Evolutionary conservation across 2,797 vertebrate species (phyloP).

Genomic region (Macrochelys suwanniensis): DNA sequence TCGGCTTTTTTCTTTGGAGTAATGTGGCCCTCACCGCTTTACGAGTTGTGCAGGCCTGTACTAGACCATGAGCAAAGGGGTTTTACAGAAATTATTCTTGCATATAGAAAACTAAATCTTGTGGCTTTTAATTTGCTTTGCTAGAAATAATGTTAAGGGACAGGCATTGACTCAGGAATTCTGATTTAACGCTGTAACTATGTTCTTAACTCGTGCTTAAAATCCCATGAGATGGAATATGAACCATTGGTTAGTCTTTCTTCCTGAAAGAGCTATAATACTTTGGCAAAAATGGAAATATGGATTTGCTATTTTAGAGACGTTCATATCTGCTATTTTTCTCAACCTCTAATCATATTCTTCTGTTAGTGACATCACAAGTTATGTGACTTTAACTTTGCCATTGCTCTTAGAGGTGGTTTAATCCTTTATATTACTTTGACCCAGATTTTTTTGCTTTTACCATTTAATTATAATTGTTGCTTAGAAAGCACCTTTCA

Average conservation of each 20-base stretch:
- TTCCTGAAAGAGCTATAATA: slow-evolving; percentile 36
- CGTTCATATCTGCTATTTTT: slow-evolving; percentile 74
- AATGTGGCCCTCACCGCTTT: too few relatives aligned
- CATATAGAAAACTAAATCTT: background rate
- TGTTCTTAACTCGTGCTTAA: slow-evolving; percentile 29
- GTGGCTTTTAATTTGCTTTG: background rate
- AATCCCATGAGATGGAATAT: slow-evolving; percentile 21
- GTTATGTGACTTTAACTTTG: slow-evolving; percentile 15
- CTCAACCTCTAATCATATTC: slow-evolving; percentile 51
- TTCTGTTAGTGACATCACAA: slow-evolving; percentile 52
- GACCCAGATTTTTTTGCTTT: slow-evolving; percentile 67
- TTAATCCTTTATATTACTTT: slow-evolving; percentile 47
- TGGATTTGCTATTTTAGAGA: slow-evolving; percentile 73
- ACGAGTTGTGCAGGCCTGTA: background rate
- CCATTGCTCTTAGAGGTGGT: background rate
- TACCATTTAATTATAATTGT: slow-evolving; percentile 73
- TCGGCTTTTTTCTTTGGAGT: too few relatives aligned
- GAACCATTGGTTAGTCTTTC: slow-evolving; percentile 21
- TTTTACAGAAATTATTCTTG: accelerated
- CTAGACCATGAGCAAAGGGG: accelerated
- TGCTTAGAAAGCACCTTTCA: slow-evolving; percentile 70
- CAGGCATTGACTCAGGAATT: background rate
- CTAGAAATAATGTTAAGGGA: background rate
- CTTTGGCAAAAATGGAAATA: slow-evolving; percentile 67
- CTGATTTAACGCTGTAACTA: background rate